Evolutionary conservation across 2,888 invertebrate species (phyloP).

Genomic region (Apomyelois bistriatella): DNA sequence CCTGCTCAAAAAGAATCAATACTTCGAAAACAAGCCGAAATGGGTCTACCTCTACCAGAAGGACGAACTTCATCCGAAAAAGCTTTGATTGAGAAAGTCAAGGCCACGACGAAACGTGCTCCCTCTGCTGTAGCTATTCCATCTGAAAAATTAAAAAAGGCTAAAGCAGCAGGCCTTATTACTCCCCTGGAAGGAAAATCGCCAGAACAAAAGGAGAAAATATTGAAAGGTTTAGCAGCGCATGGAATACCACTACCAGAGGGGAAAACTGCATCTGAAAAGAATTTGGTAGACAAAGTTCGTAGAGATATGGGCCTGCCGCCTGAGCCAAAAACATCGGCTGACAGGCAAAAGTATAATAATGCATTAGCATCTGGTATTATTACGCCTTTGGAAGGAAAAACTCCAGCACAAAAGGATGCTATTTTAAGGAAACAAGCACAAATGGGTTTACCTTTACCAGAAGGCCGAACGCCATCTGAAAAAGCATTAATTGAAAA

Average conservation of each 20-base stretch:
- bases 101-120: slow-evolving; percentile 11
- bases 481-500: slow-evolving; percentile 23
- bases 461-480: slow-evolving; percentile 28
- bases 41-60: slow-evolving; percentile 19
- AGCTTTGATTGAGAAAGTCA: slow-evolving; percentile 26
- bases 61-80: slow-evolving; percentile 20
- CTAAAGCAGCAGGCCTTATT: slow-evolving; percentile 22
- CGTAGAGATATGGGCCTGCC: slow-evolving; percentile 27
- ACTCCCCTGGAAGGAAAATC: slow-evolving; percentile 29
- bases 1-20: slow-evolving; percentile 26
- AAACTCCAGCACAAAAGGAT: slow-evolving; percentile 24
- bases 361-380: slow-evolving; percentile 34
- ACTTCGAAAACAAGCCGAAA: slow-evolving; percentile 13
- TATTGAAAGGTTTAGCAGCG: slow-evolving; percentile 25
- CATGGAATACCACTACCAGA: slow-evolving; percentile 32
- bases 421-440: slow-evolving; percentile 22
- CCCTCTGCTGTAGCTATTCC: slow-evolving; percentile 8
- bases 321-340: slow-evolving; percentile 28
- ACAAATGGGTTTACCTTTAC: slow-evolving; percentile 28
- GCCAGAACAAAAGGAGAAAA: slow-evolving; percentile 29
- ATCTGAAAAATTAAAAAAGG: slow-evolving; percentile 21
- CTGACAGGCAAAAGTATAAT: slow-evolving; percentile 30
- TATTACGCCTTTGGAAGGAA: slow-evolving; percentile 37
- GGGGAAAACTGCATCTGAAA: slow-evolving; percentile 31
- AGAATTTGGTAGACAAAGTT: slow-evolving; percentile 19